These are phyloP conservation scores for Tachycineta bicolor DNA, from an alignment of 2,113 vertebrate species.

Conservation along the genomic window DNA sequence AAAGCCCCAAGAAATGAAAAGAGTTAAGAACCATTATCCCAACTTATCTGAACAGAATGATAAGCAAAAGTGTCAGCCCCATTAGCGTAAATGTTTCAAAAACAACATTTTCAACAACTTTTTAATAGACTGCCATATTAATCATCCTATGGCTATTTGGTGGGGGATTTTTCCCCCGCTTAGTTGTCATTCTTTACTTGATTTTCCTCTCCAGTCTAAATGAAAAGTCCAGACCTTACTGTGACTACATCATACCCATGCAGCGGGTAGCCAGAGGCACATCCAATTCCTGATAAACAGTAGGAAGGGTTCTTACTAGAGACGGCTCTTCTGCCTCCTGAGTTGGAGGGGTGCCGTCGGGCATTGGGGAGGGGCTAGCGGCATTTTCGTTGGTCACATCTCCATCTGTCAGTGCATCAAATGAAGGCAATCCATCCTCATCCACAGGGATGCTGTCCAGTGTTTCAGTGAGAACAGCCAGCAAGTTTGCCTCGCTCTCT, in stretches of 20 bases:
- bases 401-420: conserved; percentile 97
- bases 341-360: conserved; percentile 88
- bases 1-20: not conserved
- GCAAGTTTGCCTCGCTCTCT: conserved; percentile 98
- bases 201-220: conserved; percentile 59
- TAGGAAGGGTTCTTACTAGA: conserved; percentile 90
- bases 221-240: conserved; percentile 71
- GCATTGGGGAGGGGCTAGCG: conserved; percentile 90
- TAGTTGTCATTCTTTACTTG: not conserved
- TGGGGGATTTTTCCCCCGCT: fast-evolving
- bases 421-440: conserved; percentile 99
- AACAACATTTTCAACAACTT: not conserved
- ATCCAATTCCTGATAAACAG: conserved; percentile 77
- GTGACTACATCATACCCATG: conserved; percentile 77
- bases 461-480: conserved; percentile 98
- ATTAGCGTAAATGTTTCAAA: conserved; percentile 18
- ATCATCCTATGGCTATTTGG: not conserved
- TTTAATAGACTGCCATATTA: not conserved
- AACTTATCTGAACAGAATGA: not conserved
- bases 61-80: not conserved
- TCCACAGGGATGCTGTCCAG: conserved; percentile 99
- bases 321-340: conserved; percentile 97
- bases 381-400: conserved; percentile 97
- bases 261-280: conserved; percentile 74
- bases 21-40: not conserved